Evolutionary conservation across 2,888 invertebrate genomes (phyloP), one percentile per base, ranked within the genome.

Genomic region (Neuroscelio doddi): DNA sequence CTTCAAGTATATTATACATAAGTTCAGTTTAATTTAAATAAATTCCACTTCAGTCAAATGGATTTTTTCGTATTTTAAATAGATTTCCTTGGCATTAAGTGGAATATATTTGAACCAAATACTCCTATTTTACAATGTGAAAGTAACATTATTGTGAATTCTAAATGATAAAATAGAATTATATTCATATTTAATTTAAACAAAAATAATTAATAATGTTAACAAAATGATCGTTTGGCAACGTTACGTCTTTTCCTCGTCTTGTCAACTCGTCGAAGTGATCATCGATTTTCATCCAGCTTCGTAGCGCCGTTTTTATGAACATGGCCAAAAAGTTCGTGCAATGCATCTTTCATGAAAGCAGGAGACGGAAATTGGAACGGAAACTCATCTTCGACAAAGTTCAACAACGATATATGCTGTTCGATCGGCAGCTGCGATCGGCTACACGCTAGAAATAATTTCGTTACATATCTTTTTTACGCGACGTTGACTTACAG

Each of bases 201-300:
- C n/a, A 44, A 34, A 38, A 38, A n/a, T 21, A 15, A 38, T 38
- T n/a, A 38, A 38, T n/a, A 27, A 27, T 21, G 21, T 21, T 21
- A 5, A 21, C 21, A 21, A 21, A 21, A 2, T 5, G 21, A 21
- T 21, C 21, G 21, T n/a, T n/a, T n/a, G n/a, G n/a, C n/a, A n/a
- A n/a, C n/a, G 32, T 9, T 21, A 21, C 21, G 21, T 32, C 32
- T 27, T 7, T 21, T 21, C 21, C 21, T 3, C 5, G 2, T 21
- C 21, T 21, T 21, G 52, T 52, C 52, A 61, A 55, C 51, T 57
- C 36, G 41, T 41, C 55, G 50, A 66, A 66, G 62, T 63, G 58
- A 62, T 66, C 61, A 63, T 69, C 63, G 59, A 67, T 58, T 69
- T 68, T 67, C 68, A 61, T 59, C 57, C 45, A 53, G 50, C 41